These are phyloP conservation scores for Nemotelus nigrinus DNA, from an alignment of 2,888 invertebrate genomes.

Conservation along the genomic window DNA sequence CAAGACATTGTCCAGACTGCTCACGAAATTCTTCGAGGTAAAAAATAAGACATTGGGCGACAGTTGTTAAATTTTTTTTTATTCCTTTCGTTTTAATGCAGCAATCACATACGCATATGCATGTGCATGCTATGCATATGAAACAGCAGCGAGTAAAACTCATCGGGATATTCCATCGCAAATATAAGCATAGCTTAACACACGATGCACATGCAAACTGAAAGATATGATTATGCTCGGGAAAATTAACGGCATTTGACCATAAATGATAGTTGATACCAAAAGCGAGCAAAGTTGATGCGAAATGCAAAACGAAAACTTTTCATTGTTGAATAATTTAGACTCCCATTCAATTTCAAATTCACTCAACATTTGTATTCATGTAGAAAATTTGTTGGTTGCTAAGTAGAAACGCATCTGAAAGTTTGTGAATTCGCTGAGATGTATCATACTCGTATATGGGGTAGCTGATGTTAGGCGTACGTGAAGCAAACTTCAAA, in stretches of 20 bases:
- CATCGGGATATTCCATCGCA: too few species aligned
- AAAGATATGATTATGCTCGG: conserved; percentile 48
- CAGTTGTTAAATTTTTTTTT: conserved; percentile 22
- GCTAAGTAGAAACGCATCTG: too few species aligned
- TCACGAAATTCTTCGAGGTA: neutral
- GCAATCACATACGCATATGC: conserved; percentile 24
- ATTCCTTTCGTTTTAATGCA: conserved; percentile 1
- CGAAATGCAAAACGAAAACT: conserved; percentile 44
- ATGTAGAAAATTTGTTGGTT: neutral
- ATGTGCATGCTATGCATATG: neutral
- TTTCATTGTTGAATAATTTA: conserved; percentile 52
- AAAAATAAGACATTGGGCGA: conserved; percentile 41
- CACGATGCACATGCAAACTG: conserved; percentile 19
- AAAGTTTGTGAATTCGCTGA: too few species aligned
- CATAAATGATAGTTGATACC: conserved; percentile 48
- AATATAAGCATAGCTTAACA: too few species aligned
- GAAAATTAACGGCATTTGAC: conserved; percentile 51
- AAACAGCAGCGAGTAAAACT: neutral
- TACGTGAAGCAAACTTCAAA: too few species aligned
- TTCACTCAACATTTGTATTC: conserved; percentile 29
- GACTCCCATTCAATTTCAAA: conserved; percentile 50
- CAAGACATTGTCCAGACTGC: too few species aligned
- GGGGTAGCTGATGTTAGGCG: too few species aligned
- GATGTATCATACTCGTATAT: too few species aligned
- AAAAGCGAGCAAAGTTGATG: conserved; percentile 19